Base-by-base conservation (phyloP, 2,113 vertebrate genomes). In the Otis tarda region DNA sequence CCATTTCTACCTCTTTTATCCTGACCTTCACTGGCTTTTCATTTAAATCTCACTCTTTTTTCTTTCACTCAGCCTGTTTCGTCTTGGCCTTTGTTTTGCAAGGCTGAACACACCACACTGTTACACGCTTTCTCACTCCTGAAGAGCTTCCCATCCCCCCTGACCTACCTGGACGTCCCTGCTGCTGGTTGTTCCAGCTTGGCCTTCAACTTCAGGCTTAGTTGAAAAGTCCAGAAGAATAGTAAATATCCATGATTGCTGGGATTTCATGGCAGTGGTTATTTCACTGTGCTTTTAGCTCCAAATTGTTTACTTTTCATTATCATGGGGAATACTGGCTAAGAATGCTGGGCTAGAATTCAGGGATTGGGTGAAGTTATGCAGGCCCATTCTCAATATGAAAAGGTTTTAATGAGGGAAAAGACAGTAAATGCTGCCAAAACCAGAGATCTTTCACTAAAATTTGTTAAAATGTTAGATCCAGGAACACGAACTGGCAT, bases 21-120 rank as follows among this genome's bases (percentile, higher is more conserved):
- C 37, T 37, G 57, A 33, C 24, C 19, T 8, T 94, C 14, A 0
- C 18, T 41, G 49, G 3, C 12, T 91, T 86, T 83, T 47, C 28
- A 31, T 28, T 45, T 35, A 41, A 87, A 70, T 70, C 2, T 1
- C 18, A 6, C 23, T 53, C 18, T 35, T 41, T 3, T 7, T 79
- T 16, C 28, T 73, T 64, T 80, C 17, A 28, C 30, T 12, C 49
- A 68, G 7, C 6, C 30, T 77, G 18, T 9, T 74, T 30, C 31
- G 5, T 56, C 45, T 69, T 14, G 43, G 30, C 2, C 16, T 77
- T 60, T 45, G 15, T 69, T 81, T 47, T 60, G 10, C 31, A 69
- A 68, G 68, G 39, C 13, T 63, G 70, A 53, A 28, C 33, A 39
- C 2, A 1, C 12, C 0, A 0, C 0, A 1, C 18, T 43, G 15